Base-by-base conservation (phyloP, 2,797 vertebrate genomes). In the Allobates femoralis region DNA sequence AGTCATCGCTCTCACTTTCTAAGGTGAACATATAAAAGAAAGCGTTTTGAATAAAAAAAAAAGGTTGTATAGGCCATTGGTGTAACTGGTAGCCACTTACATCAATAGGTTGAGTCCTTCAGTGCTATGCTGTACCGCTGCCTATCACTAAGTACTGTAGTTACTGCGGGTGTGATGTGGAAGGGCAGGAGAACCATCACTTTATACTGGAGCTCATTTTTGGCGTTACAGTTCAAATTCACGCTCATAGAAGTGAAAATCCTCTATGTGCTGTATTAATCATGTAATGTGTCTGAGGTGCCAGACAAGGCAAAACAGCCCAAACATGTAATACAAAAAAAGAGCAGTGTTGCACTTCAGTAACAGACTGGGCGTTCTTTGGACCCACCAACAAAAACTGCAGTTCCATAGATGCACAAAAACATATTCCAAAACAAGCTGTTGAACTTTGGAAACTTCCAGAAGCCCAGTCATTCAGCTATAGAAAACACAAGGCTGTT, bases 1-100 rank as follows among this genome's bases (percentile, higher is more conserved):
- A 84, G 73, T 76, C 56, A 77, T 77, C 30, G 41, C 32, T 84
- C 76, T 37, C 19, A 75, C 75, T 76, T 76, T 30, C 83, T 34
- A 84, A 77, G 58, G 58, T 77, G 73, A 60, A 84, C 73, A 84
- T 53, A 46, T 46, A 46, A 7, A 76, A 30, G 75, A 28, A 50
- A 84, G 19, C 26, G 30, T 53, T 18, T 41, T 41, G 55, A 34
- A 66, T 53, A 51, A 41, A 66, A 66, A 23, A 64, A 84, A 84
- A 66, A 53, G n/a, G 73, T 50, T 76, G 41, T 77, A 23, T 58
- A 41, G 23, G 51, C 18, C 14, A 73, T n/a, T 23, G 26, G n/a
- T 75, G 50, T 55, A 10, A 62, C 14, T 26, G 32, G 11, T n/a
- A 46, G 11, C 0, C 10, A 16, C 60, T 34, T 46, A 62, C 1